Conservation (phyloP, 2,888 invertebrate species). For the Papilio elwesi region DNA sequence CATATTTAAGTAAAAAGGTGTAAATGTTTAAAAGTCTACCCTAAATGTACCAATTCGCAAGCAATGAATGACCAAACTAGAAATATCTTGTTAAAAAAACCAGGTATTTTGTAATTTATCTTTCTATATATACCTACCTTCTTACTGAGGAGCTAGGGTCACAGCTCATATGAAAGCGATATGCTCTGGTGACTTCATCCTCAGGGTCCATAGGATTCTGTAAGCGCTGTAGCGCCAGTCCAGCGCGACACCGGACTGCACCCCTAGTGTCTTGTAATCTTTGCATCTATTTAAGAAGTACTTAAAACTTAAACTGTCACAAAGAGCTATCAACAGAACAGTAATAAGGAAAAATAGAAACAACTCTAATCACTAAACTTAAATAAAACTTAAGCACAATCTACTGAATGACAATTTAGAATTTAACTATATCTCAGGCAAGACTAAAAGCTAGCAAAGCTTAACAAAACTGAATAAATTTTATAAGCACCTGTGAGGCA, state of each 20-base stretch:
- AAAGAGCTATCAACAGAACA: too few relatives aligned
- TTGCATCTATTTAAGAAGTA: slow-evolving; percentile 60
- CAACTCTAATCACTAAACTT: too few relatives aligned
- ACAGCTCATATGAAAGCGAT: slow-evolving; percentile 87
- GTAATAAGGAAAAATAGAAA: too few relatives aligned
- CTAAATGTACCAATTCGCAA: too few relatives aligned
- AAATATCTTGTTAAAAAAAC: too few relatives aligned
- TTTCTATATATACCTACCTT: slow-evolving; percentile 63
- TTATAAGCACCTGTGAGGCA: slow-evolving; percentile 84
- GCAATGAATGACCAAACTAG: too few relatives aligned
- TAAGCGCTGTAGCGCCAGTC: slow-evolving; percentile 89
- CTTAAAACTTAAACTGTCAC: neutral
- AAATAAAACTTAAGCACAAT: too few relatives aligned
- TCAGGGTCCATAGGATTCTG: slow-evolving; percentile 90
- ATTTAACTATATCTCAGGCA: too few relatives aligned
- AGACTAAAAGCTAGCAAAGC: too few relatives aligned
- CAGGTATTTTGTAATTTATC: too few relatives aligned
- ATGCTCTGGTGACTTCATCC: slow-evolving; percentile 90
- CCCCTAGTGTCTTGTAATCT: slow-evolving; percentile 88
- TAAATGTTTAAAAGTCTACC: too few relatives aligned
- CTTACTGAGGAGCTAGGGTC: slow-evolving; percentile 92
- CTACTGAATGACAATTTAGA: neutral
- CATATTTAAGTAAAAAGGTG: too few relatives aligned
- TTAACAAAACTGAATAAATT: slow-evolving; percentile 5
- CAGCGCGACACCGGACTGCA: slow-evolving; percentile 91